A percentile compares a stretch with the other conserved stretches of the same genome.
Conservation (phyloP, 1,140 invertebrate genomes). For the Drosophila subpulchrella region DNA sequence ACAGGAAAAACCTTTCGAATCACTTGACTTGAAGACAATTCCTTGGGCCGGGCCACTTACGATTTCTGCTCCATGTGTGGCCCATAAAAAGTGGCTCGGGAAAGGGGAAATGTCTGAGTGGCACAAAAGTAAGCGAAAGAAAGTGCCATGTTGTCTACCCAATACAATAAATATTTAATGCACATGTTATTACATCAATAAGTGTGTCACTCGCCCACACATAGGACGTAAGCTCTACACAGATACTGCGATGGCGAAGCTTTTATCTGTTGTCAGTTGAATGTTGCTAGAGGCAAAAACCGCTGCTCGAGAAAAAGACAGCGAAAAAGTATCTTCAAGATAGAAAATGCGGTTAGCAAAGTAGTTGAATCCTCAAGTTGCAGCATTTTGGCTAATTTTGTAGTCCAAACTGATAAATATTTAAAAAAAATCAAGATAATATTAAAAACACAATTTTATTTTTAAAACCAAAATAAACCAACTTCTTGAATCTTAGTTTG, state of each 20-base stretch:
- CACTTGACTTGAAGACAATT: slow-evolving; percentile 42
- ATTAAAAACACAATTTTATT: too few relatives aligned
- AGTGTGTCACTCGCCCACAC: slow-evolving; percentile 69
- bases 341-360: background rate
- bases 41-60: slow-evolving; percentile 48
- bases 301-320: background rate
- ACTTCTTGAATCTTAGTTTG: too few relatives aligned
- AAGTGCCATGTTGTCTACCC: slow-evolving; percentile 78
- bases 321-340: background rate
- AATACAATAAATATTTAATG: slow-evolving; percentile 83
- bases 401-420: too few relatives aligned
- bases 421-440: too few relatives aligned
- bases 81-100: slow-evolving; percentile 26
- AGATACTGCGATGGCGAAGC: slow-evolving; percentile 52
- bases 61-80: slow-evolving; percentile 39
- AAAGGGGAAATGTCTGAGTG: slow-evolving; percentile 11
- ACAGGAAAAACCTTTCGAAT: slow-evolving; percentile 31
- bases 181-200: slow-evolving; percentile 83
- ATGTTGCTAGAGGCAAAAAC: slow-evolving; percentile 12
- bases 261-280: slow-evolving; percentile 56
- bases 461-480: too few relatives aligned
- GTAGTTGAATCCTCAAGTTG: too few relatives aligned
- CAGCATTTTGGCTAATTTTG: too few relatives aligned
- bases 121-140: slow-evolving; percentile 49
- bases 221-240: slow-evolving; percentile 3